Evolutionary conservation across 2,888 invertebrate species (phyloP), one percentile per base, ranked within the genome.

Genomic region (Campopleginae sp.): DNA sequence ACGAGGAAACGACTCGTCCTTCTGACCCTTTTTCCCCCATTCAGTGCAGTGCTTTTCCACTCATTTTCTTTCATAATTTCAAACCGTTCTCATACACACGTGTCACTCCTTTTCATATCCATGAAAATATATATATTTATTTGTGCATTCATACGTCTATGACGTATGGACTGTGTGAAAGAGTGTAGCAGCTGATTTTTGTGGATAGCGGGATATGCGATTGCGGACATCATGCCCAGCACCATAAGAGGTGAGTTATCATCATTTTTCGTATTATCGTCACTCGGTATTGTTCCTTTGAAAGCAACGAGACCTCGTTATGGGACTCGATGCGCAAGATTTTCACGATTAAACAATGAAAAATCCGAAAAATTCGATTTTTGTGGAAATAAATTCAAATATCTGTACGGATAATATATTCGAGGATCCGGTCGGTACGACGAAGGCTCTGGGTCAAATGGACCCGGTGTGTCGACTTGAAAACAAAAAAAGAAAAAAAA

Each of bases 241-340:
- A 93, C 93, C 80, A 93, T 93, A 90, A 91, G 93, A 93, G 93
- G 93, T 93, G 86, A 92, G 92, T 89, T 17, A n/a, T n/a, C n/a
- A n/a, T n/a, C n/a, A 33, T 42, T 0, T 23, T 27, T 31, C 31
- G 31, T 31, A 31, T 31, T 31, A 2, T 31, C 31, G 4, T 31
- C 31, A 4, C 31, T 31, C 31, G 31, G 2, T 31, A 31, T 31
- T 31, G 2, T 31, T 31, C 2, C 4, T 4, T 4, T 2, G 31
- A 31, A 31, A 31, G 2, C 2, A 31, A 31, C 31, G 31, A 31
- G 4, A 38, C 38, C 38, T 38, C 38, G 38, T 38, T 4, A 46
- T 46, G 46, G 46, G 14, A 46, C 17, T 4, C 46, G 14, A 46
- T 46, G 46, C n/a, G 46, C 0, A 46, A 46, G 17, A 46, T 17